Evolutionary conservation across 2,113 vertebrate genomes (phyloP).

Genomic region (Ameiurus melas): DNA sequence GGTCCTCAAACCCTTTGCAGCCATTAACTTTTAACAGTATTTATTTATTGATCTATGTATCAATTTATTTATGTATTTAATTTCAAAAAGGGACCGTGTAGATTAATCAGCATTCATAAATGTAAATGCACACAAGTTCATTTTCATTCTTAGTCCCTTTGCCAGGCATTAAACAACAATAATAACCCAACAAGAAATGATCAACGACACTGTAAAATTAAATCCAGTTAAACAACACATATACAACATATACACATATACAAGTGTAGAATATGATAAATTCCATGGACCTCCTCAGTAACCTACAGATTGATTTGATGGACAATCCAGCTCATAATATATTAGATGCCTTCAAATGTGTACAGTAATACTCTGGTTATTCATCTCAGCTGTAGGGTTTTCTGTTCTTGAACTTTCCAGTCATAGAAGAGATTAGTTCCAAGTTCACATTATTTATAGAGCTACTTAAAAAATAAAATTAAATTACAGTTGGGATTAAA

Average conservation of each 20-base stretch:
- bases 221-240: too few relatives aligned
- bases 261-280: background rate
- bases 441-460: background rate
- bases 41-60: too few relatives aligned
- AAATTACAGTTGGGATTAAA: background rate
- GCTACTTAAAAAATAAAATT: too few relatives aligned
- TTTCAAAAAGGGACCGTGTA: too few relatives aligned
- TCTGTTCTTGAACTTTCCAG: background rate
- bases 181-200: too few relatives aligned
- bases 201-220: too few relatives aligned
- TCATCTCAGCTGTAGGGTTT: background rate
- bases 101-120: too few relatives aligned
- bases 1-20: background rate
- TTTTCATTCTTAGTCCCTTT: too few relatives aligned
- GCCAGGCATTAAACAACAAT: too few relatives aligned
- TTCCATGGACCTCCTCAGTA: background rate
- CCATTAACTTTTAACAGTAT: background rate
- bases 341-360: background rate
- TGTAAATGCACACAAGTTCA: too few relatives aligned
- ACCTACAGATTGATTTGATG: background rate
- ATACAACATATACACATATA: too few relatives aligned
- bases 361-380: background rate
- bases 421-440: background rate
- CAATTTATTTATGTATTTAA: too few relatives aligned
- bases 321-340: background rate